These are phyloP conservation scores for Bombyx mori DNA, from an alignment of 1,140 invertebrate genomes.

Conservation along the genomic window DNA sequence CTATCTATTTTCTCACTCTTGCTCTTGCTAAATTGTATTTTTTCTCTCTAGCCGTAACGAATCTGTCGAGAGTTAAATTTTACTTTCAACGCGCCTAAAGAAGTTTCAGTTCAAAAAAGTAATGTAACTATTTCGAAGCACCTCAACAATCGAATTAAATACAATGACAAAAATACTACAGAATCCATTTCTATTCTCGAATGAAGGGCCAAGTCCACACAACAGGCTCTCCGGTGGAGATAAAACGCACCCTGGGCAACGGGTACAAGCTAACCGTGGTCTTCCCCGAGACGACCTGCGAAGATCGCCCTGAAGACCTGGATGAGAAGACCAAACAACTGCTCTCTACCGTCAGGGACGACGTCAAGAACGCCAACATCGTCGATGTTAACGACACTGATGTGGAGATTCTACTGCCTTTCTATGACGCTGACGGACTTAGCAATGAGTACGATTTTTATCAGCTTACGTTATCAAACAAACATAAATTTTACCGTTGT, in stretches of 20 bases:
- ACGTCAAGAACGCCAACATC: constrained; percentile 63
- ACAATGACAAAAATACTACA: too few relatives aligned
- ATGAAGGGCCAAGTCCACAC: constrained; percentile 71
- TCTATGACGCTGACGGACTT: constrained; percentile 63
- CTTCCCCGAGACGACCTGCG: constrained; percentile 37
- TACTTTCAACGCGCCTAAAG: too few relatives aligned
- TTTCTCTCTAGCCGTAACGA: too few relatives aligned
- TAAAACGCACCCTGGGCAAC: constrained; percentile 83
- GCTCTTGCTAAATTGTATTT: too few relatives aligned
- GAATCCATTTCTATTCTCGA: too few relatives aligned
- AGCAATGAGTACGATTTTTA: constrained; percentile 66
- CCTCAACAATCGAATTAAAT: too few relatives aligned
- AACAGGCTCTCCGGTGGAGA: constrained; percentile 76
- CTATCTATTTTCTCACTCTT: too few relatives aligned
- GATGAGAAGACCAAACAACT: constrained; percentile 58
- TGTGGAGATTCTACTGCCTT: constrained; percentile 68
- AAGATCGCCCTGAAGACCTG: constrained; percentile 22
- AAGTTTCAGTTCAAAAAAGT: too few relatives aligned
- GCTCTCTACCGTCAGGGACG: constrained; percentile 48
- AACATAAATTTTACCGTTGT: too few relatives aligned
- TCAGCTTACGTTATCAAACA: too few relatives aligned
- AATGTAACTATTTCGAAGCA: too few relatives aligned
- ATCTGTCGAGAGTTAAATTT: too few relatives aligned
- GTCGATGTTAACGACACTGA: constrained; percentile 53
- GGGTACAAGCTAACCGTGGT: constrained; percentile 80